phyloP scores from a whole-genome alignment of 2,113 vertebrate genomes.

The Ictalurus punctatus region DNA sequence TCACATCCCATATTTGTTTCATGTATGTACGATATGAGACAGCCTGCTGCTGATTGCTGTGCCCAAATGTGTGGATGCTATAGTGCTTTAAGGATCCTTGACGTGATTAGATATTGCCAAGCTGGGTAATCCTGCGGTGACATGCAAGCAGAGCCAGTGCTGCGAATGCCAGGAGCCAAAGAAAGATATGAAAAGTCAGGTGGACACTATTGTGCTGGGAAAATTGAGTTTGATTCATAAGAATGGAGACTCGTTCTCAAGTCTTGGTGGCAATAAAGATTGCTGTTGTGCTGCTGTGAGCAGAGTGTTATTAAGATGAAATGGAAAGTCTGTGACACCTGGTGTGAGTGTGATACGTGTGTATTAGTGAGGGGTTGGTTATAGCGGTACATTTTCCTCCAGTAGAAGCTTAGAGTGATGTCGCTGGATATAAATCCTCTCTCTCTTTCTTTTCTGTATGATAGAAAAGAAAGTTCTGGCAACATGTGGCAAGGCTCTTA shows the following conservation, averaged over 20 bases:
- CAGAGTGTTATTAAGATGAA: constrained; percentile 66
- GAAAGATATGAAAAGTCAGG: constrained; percentile 61
- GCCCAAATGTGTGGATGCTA: constrained; percentile 2
- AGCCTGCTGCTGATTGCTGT: background rate
- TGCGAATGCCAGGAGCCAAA: constrained; percentile 22
- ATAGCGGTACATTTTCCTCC: background rate
- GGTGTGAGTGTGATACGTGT: background rate
- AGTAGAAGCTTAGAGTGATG: background rate
- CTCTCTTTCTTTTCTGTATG: background rate
- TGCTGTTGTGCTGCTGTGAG: constrained; percentile 57
- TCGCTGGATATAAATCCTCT: background rate
- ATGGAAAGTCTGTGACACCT: constrained; percentile 53
- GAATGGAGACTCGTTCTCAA: constrained; percentile 53
- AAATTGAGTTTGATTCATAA: constrained; percentile 73
- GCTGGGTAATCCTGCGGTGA: constrained; percentile 41
- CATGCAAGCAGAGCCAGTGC: constrained; percentile 36
- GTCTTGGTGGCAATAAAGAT: constrained; percentile 53
- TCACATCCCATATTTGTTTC: background rate
- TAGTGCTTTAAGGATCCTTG: constrained; percentile 56
- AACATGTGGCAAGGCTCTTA: background rate
- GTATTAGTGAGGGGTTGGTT: constrained; percentile 20
- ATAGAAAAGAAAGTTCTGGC: background rate
- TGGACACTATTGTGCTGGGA: constrained; percentile 65
- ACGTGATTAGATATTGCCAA: constrained; percentile 59
- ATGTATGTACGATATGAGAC: background rate